Evolutionary conservation across 2,113 vertebrate species (phyloP), one percentile per base, ranked within the genome.

Genomic region (Sinosuthora webbiana): DNA sequence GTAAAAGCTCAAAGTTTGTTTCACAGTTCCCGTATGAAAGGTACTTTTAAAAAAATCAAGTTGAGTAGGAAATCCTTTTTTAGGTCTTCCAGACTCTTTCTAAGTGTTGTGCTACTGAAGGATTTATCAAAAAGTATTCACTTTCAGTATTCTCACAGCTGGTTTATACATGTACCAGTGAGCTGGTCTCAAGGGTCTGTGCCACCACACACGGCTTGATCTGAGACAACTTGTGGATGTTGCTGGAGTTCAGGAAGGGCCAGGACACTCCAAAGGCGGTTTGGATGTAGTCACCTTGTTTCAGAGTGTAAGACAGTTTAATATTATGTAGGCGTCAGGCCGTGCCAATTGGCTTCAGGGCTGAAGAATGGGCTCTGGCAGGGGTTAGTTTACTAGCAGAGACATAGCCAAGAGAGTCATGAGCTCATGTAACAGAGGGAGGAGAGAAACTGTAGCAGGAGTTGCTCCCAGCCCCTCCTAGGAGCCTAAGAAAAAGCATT

Each of bases 281-380:
- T 67, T 92, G 76, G 50, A 94, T 86, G 52, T 0, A 3, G 56
- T 24, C 71, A 78, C 86, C 71, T 95, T 91, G 76, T 90, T 90
- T 92, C 68, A 86, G 83, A 90, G 64, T 2, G 42, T 90, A 86
- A 33, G 19, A 42, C 11, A 68, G 35, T 89, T 86, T 83, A 94
- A 55, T 86, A 81, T 56, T 31, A 56, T 3, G 89, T 70, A 81
- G 76, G 60, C 2, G 1, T 81, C 13, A 70, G 74, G 52, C 76
- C 0, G 11, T 96, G 95, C 95, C 95, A 94, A 47, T 78, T 97
- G 76, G 91, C 95, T 94, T 50, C 78, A 69, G 88, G 94, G 71
- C 86, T 90, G 60, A 86, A 92, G 96, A 95, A 94, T 56, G 89
- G 94, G 64, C 86, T 94, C 83, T 94, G 93, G 93, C 89, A 78